These are phyloP conservation scores for Drosophila sucinea DNA, from an alignment of 1,140 invertebrate species.

Conservation along the genomic window DNA sequence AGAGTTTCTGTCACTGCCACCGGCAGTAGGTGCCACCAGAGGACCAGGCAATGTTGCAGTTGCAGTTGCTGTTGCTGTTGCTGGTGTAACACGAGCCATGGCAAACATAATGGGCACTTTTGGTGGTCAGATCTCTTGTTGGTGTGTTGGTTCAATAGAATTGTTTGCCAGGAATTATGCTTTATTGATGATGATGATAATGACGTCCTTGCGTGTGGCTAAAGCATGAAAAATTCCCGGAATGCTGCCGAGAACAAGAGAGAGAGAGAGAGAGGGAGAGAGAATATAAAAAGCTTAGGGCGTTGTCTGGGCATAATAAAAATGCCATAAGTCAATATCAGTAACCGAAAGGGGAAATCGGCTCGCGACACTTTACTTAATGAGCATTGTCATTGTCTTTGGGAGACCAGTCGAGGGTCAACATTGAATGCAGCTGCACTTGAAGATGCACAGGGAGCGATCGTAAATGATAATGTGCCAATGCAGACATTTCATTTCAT, in stretches of 20 bases:
- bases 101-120: slow-evolving; percentile 54
- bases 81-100: slow-evolving; percentile 73
- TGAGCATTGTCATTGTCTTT: slow-evolving; percentile 55
- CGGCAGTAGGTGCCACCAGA: slow-evolving; percentile 9
- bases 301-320: slow-evolving; percentile 63
- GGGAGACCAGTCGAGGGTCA: slow-evolving; percentile 30
- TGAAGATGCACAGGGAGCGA: slow-evolving; percentile 19
- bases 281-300: slow-evolving; percentile 5
- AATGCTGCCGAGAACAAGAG: slow-evolving; percentile 44
- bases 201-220: slow-evolving; percentile 57
- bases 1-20: slow-evolving; percentile 29
- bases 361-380: slow-evolving; percentile 39
- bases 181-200: slow-evolving; percentile 82
- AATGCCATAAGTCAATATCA: slow-evolving; percentile 82
- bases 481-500: slow-evolving; percentile 64
- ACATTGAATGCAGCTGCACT: slow-evolving; percentile 35
- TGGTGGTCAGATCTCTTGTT: slow-evolving; percentile 50
- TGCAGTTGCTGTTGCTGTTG: slow-evolving; percentile 7
- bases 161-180: slow-evolving; percentile 81
- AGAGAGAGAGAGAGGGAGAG: background rate
- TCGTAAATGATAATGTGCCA: slow-evolving; percentile 67
- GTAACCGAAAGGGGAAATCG: background rate
- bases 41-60: background rate
- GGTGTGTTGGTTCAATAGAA: slow-evolving; percentile 75
- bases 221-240: slow-evolving; percentile 77